phyloP scores from a whole-genome alignment of 2,797 vertebrate species.

The Pseudopleuronectes americanus region DNA sequence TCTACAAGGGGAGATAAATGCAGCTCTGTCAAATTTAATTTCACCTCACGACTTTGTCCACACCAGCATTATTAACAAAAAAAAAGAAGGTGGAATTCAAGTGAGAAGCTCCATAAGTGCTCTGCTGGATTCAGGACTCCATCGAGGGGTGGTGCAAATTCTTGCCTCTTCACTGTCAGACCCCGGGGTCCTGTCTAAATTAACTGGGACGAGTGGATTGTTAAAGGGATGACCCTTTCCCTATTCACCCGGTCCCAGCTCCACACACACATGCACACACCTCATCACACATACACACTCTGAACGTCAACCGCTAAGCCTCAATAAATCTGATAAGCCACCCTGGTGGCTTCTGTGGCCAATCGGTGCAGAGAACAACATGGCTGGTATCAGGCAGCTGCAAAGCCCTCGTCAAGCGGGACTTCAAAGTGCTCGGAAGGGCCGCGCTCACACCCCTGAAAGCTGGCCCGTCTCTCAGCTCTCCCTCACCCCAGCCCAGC shows the following conservation, averaged over 20 bases:
- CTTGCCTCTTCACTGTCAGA: conserved; percentile 69
- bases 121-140: conserved; percentile 56
- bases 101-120: conserved; percentile 51
- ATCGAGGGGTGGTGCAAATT: conserved; percentile 56
- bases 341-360: conserved; percentile 78
- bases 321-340: conserved; percentile 84
- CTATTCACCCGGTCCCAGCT: conserved; percentile 70
- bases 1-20: conserved; percentile 60
- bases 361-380: conserved; percentile 70
- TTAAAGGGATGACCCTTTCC: conserved; percentile 78
- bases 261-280: conserved; percentile 45
- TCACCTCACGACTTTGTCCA: conserved; percentile 48
- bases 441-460: conserved; percentile 83
- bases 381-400: conserved; percentile 86
- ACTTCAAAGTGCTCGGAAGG: conserved; percentile 92
- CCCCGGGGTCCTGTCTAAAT: conserved; percentile 76
- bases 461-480: conserved; percentile 76
- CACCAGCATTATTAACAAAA: conserved; percentile 58
- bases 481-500: conserved; percentile 54
- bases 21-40: conserved; percentile 66
- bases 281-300: conserved; percentile 69
- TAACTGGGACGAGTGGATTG: conserved; percentile 76
- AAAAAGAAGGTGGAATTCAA: conserved; percentile 40
- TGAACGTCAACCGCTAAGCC: conserved; percentile 75
- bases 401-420: conserved; percentile 87